Base-by-base conservation (phyloP, 2,797 vertebrate species). In the Silurus aristotelis region DNA sequence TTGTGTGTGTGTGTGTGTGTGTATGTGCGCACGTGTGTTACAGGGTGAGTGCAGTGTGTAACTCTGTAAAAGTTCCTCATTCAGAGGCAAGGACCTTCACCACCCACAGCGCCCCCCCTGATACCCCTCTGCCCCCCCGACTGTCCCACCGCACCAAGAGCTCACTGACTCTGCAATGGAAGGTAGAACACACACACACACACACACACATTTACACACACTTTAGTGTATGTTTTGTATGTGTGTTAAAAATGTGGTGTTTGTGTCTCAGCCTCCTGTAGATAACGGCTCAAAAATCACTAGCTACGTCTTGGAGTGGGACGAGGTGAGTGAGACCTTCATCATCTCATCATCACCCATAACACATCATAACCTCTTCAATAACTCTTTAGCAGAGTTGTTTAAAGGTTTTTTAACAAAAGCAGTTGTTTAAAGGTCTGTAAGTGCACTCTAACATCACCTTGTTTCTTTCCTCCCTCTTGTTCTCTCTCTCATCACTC, bases 281-380 rank as follows among this genome's bases (percentile, higher is more conserved):
- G 96, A 97, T 92, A 97, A 97, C 60, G 96, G 96, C 89, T 97
- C 96, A 90, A 96, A 96, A 95, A 95, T 97, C 93, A 96, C 94
- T 91, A 95, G 92, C 93, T 97, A 97, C 91, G 93, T 96, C 91
- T 92, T 97, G 90, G 95, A 97, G 88, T 97, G 96, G 96, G 95
- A 97, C 91, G 96, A 97, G 95, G 96, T 97, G 93, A 93, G 94
- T 22, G 46, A 38, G 31, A 4, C 13, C 25, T 12, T 27, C 72
- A 25, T 55, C 12, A 55, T n/a, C 20, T 48, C 2, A 15, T 72
- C 22, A n/a, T 71, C 14, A n/a, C 43, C 12, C 48, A 27, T 27
- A 27, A 27, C 27, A 27, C 27, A 27, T 27, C 27, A 27, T 19
- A 5, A 10, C 1, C n/a, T 9, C 15, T 10, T 52, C 22, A 52